Evolutionary conservation across 2,797 vertebrate genomes (phyloP).

Genomic region (Lithobates sylvaticus): DNA sequence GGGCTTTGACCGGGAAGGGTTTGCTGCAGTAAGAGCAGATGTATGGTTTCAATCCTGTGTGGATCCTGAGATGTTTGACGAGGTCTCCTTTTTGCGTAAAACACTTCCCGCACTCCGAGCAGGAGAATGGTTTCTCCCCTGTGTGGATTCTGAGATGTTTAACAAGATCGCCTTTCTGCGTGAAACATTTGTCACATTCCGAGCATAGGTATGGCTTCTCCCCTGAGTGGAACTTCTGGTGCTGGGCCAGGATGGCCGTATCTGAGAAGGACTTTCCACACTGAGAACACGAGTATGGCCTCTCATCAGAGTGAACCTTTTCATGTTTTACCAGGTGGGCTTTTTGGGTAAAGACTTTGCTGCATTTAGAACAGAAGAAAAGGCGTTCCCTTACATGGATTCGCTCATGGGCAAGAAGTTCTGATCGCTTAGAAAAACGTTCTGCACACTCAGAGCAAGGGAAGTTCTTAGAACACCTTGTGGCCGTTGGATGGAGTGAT

Average conservation of each 20-base stretch:
- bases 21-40: background rate
- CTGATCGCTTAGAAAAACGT: background rate
- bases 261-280: constrained; percentile 3
- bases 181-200: constrained; percentile 1
- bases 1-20: background rate
- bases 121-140: constrained; percentile 10
- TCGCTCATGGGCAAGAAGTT: background rate
- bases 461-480: background rate
- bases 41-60: too few species aligned
- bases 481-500: background rate
- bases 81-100: too few species aligned
- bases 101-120: too few species aligned
- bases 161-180: background rate
- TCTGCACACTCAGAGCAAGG: constrained; percentile 3
- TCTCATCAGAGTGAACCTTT: constrained; percentile 1
- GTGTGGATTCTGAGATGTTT: constrained; percentile 5
- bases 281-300: background rate
- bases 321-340: background rate
- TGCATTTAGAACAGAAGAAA: background rate
- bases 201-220: constrained; percentile 1
- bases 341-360: constrained; percentile 3
- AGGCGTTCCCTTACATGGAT: constrained; percentile 6
- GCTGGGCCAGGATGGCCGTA: background rate
- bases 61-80: too few species aligned
- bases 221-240: background rate